Percentiles rank a stretch among this genome's conserved stretches.
phyloP scores from a whole-genome alignment of 2,797 vertebrate genomes.

The Zonotrichia albicollis region DNA sequence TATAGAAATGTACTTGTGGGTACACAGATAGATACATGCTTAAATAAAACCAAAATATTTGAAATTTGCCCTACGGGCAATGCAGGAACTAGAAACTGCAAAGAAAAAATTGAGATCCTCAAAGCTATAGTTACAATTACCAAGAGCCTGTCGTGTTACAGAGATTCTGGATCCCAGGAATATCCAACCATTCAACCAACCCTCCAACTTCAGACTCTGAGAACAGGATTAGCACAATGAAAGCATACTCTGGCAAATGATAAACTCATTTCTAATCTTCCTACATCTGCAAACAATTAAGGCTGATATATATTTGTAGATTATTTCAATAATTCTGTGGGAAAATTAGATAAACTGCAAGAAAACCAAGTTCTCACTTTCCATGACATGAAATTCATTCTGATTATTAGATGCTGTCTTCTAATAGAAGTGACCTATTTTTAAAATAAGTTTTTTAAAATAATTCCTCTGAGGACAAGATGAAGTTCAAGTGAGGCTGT shows the following conservation, averaged over 20 bases:
- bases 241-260: not conserved
- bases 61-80: not conserved
- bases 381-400: not conserved
- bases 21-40: not conserved
- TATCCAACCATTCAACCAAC: not conserved
- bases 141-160: not conserved
- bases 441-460: not conserved
- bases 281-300: not conserved
- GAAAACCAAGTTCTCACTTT: not conserved
- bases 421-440: not conserved
- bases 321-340: not conserved
- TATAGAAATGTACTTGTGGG: not conserved
- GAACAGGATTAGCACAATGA: not conserved
- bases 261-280: not conserved
- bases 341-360: not conserved
- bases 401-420: not conserved
- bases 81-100: not conserved
- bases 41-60: not conserved
- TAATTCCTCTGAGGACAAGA: not conserved
- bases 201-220: not conserved
- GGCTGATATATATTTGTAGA: not conserved
- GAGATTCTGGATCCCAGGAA: not conserved
- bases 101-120: not conserved
- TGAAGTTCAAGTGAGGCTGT: not conserved
- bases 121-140: not conserved